These are phyloP conservation scores for Stictonetta naevosa DNA, from an alignment of 2,113 vertebrate species.

Conservation along the genomic window DNA sequence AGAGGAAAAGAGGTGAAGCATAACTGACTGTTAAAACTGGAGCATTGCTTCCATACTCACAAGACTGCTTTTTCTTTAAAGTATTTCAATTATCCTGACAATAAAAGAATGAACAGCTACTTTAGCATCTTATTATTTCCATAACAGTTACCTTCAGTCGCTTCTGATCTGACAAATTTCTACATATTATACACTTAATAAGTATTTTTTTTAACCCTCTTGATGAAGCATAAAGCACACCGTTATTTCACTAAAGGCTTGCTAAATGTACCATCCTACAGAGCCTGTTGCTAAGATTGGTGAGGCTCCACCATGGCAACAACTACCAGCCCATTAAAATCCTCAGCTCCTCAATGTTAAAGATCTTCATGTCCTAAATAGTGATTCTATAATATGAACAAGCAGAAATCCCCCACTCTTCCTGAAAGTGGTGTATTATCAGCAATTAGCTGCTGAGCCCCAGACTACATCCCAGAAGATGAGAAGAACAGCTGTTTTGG, in stretches of 20 bases:
- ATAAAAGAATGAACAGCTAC: constrained; percentile 39
- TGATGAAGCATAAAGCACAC: constrained; percentile 11
- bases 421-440: not conserved
- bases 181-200: constrained; percentile 17
- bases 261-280: not conserved
- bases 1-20: not conserved
- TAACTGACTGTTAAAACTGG: constrained; percentile 19
- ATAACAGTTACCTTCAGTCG: constrained; percentile 39
- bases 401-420: constrained; percentile 18
- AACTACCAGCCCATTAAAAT: not conserved
- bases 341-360: not conserved
- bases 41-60: not conserved
- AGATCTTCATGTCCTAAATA: constrained; percentile 11
- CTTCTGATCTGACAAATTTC: constrained; percentile 35
- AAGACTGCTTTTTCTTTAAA: constrained; percentile 61
- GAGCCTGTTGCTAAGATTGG: not conserved
- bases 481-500: constrained; percentile 22
- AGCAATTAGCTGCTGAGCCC: constrained; percentile 20
- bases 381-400: not conserved
- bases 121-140: constrained; percentile 60
- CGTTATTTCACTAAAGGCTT: not conserved
- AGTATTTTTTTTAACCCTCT: not conserved
- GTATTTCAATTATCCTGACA: constrained; percentile 66
- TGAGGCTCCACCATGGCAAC: constrained; percentile 27
- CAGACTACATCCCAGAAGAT: constrained; percentile 9